Evolutionary conservation across 2,888 invertebrate species (phyloP).

Genomic region (Balanococcus diminutus): DNA sequence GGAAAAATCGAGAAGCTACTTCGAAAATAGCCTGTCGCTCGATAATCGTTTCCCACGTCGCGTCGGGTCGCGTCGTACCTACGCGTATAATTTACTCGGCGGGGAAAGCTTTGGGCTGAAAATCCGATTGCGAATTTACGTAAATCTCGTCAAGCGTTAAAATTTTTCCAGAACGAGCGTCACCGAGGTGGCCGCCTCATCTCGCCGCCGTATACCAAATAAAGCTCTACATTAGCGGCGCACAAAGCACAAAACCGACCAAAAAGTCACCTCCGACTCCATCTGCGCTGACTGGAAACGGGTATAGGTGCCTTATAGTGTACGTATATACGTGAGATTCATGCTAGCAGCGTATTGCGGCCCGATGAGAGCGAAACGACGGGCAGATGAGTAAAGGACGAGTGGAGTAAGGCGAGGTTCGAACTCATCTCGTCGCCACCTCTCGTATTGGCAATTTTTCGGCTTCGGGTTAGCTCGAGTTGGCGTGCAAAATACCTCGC

Average conservation of each 20-base stretch:
- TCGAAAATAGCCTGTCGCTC: neutral
- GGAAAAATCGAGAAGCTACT: no score
- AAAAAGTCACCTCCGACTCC: neutral
- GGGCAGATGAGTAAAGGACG: neutral
- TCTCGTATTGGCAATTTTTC: neutral
- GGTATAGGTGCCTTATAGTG: neutral
- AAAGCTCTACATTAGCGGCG: neutral
- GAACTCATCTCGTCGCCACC: neutral
- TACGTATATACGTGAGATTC: neutral
- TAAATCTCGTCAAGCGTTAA: neutral
- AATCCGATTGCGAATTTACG: neutral
- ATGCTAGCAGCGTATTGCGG: neutral
- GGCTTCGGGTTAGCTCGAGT: neutral
- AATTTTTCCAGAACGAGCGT: neutral
- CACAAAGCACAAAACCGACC: neutral
- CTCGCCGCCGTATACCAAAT: neutral
- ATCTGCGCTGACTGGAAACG: no score
- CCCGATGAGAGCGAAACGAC: neutral
- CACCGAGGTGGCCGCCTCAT: neutral
- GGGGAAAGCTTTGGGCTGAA: neutral
- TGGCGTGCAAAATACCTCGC: neutral
- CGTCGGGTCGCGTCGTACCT: neutral
- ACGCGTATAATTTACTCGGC: neutral
- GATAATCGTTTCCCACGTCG: neutral
- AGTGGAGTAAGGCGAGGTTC: neutral